Conservation (phyloP, 2,888 invertebrate species). For the Eilema griseolum region DNA sequence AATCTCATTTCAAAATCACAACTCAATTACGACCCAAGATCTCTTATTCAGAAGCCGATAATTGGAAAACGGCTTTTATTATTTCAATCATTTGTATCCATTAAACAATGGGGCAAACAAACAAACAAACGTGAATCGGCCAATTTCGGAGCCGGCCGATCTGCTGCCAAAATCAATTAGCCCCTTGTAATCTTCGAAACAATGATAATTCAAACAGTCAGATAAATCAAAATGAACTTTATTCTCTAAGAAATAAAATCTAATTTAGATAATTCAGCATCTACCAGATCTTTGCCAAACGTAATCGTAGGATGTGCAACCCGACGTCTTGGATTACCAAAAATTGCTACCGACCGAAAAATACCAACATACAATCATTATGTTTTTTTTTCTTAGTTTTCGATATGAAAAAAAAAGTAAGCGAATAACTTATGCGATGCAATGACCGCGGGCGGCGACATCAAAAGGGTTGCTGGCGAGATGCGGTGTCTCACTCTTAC, state of each 20-base stretch:
- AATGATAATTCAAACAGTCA: constrained; percentile 22
- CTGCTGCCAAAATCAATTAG: constrained; percentile 82
- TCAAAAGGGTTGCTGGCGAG: constrained; percentile 78
- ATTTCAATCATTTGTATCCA: constrained; percentile 58
- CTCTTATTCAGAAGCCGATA: constrained; percentile 54
- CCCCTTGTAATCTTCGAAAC: constrained; percentile 70
- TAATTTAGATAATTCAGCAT: not conserved
- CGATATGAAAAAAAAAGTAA: constrained; percentile 74
- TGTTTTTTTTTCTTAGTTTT: constrained; percentile 77
- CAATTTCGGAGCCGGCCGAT: constrained; percentile 76
- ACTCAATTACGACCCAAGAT: constrained; percentile 25
- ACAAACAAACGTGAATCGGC: constrained; percentile 68
- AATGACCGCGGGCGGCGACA: constrained; percentile 79
- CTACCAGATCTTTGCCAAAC: constrained; percentile 47
- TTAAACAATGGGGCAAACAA: constrained; percentile 57
- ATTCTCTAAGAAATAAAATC: constrained; percentile 20
- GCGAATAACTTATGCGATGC: constrained; percentile 76
- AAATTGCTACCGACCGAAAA: constrained; percentile 77
- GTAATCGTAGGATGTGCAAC: constrained; percentile 73
- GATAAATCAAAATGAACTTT: constrained; percentile 39
- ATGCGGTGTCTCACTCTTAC: constrained; percentile 60
- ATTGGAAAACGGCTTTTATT: constrained; percentile 57
- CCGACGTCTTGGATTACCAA: constrained; percentile 74
- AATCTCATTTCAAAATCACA: constrained; percentile 28
- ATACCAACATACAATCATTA: constrained; percentile 70